Evolutionary conservation across 2,797 vertebrate genomes (phyloP).

Genomic region (Phyllotis vaccarum): DNA sequence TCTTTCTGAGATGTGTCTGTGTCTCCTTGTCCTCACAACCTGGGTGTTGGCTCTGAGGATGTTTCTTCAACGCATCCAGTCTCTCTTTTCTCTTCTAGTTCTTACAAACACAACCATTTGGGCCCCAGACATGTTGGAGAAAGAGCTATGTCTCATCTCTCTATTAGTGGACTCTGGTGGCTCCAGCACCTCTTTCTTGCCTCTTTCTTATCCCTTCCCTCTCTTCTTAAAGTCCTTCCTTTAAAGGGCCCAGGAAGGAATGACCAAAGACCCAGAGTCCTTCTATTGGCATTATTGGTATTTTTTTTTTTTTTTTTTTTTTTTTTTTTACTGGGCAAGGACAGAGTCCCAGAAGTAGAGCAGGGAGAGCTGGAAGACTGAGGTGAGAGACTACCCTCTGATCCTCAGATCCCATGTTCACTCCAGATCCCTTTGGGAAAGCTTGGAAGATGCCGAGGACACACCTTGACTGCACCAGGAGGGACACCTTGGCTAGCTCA

Average conservation of each 20-base stretch:
- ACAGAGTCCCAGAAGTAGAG: background rate
- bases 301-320: background rate
- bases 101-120: constrained; percentile 65
- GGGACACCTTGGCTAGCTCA: background rate
- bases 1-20: constrained; percentile 26
- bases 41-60: constrained; percentile 67
- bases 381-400: background rate
- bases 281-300: background rate
- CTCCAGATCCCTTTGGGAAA: accelerated
- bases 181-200: background rate
- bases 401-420: accelerated
- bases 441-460: background rate
- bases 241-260: background rate
- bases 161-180: background rate
- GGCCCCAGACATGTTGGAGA: constrained; percentile 47
- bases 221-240: background rate
- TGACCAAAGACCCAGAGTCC: accelerated
- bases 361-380: no score
- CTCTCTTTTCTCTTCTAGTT: background rate
- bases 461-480: background rate
- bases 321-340: background rate
- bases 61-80: constrained; percentile 74
- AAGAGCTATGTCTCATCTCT: constrained; percentile 40
- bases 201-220: background rate
- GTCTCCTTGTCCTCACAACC: constrained; percentile 20